phyloP scores from a whole-genome alignment of 2,113 vertebrate genomes.

The Phylloscopus trochiloides region DNA sequence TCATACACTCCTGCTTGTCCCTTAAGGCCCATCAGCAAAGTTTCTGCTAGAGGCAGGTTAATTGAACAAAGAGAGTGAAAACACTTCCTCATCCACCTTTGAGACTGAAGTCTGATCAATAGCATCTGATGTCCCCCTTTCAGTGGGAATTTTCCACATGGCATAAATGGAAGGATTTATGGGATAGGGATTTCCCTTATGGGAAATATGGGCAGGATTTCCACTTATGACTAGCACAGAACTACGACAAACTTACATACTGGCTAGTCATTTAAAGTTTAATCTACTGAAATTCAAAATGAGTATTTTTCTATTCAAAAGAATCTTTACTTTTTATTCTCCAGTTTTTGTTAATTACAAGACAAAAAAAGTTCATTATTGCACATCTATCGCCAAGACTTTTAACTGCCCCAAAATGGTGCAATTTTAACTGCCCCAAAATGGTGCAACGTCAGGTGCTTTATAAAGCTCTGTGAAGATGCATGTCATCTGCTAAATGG shows the following conservation, averaged over 20 bases:
- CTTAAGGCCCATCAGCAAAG: background rate
- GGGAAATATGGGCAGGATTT: background rate
- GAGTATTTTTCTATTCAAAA: background rate
- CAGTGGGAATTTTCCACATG: background rate
- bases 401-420: background rate
- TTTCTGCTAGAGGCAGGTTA: background rate
- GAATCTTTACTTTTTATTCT: background rate
- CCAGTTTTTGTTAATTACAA: background rate
- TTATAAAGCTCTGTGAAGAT: background rate
- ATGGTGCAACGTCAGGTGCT: background rate
- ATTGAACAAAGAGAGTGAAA: background rate
- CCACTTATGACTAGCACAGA: background rate
- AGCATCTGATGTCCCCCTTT: background rate
- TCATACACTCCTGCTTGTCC: background rate
- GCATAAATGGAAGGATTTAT: background rate
- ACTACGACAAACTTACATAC: background rate
- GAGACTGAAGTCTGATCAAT: background rate
- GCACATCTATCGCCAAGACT: background rate
- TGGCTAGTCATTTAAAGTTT: background rate
- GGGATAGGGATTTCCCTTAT: too few species aligned
- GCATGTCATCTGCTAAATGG: background rate
- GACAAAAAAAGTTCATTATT: background rate
- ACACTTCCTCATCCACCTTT: background rate
- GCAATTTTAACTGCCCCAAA: too few species aligned
- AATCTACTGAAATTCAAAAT: background rate